A percentile compares a stretch with the other conserved stretches of the same genome.
phyloP scores from a whole-genome alignment of 2,797 vertebrate species.

The Enteromius argenteus region DNA sequence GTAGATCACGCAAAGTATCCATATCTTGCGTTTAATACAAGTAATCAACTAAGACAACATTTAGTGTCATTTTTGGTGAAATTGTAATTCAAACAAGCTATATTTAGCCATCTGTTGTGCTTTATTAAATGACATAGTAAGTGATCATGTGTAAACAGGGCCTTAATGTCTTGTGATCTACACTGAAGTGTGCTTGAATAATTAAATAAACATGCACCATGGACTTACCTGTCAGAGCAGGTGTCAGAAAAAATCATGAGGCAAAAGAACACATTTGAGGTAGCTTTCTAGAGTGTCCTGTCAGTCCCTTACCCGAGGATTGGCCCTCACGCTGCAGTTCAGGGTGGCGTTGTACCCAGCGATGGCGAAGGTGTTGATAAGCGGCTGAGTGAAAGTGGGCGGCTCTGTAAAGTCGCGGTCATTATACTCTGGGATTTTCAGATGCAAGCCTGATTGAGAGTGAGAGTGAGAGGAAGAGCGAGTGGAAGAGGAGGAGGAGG shows the following conservation, averaged over 20 bases:
- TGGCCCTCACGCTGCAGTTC: slow-evolving; percentile 95
- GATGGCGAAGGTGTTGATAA: slow-evolving; percentile 90
- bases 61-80: neutral
- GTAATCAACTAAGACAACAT: neutral
- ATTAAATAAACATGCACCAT: neutral
- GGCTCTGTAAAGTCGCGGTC: slow-evolving; percentile 91
- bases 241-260: neutral
- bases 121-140: neutral
- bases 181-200: neutral
- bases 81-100: neutral
- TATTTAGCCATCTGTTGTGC: neutral
- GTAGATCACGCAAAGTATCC: no score
- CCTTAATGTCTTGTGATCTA: neutral
- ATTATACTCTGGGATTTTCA: slow-evolving; percentile 88
- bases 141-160: neutral
- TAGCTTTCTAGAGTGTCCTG: neutral
- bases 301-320: slow-evolving; percentile 88
- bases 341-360: slow-evolving; percentile 95
- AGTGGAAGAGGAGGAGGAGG: slow-evolving; percentile 60
- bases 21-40: neutral
- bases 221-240: neutral
- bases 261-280: neutral
- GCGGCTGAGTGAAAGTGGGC: slow-evolving; percentile 92
- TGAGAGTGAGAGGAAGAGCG: slow-evolving; percentile 38
- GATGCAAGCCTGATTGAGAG: slow-evolving; percentile 81